Evolutionary conservation across 2,113 vertebrate species (phyloP).

Genomic region (human (Homo sapiens)): GRCh38 chr14:61458001-61458500

Average conservation of each 20-base stretch:
- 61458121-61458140: not conserved
- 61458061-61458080: not conserved
- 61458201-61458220: not conserved
- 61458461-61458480: not conserved
- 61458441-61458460: not conserved
- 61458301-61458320: not conserved
- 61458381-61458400: not conserved
- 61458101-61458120: not conserved
- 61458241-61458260: not conserved
- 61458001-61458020: not conserved
- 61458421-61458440: not conserved
- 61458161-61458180: not conserved
- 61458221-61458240: not conserved
- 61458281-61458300: not conserved
- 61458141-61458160: not conserved
- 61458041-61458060: not conserved
- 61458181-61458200: not conserved
- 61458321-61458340: not conserved
- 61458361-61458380: not conserved
- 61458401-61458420: not conserved
- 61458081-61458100: not conserved
- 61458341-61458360: not conserved
- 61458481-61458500: not conserved
- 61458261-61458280: not conserved
- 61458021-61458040: not conserved